Evolutionary conservation across 2,888 invertebrate species (phyloP).

Genomic region (Rotaria magnacalcarata): DNA sequence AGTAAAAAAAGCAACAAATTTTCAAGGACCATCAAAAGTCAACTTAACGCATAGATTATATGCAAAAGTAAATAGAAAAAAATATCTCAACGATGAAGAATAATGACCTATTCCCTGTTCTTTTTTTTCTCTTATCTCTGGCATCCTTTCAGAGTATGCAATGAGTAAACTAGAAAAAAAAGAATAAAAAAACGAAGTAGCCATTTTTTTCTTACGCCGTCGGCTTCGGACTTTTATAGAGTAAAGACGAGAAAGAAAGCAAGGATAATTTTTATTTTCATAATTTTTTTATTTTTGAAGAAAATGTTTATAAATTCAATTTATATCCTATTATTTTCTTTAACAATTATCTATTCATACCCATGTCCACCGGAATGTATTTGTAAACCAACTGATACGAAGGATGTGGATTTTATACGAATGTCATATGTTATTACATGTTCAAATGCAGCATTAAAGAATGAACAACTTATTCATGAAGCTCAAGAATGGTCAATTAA

Average conservation of each 20-base stretch:
- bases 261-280: neutral
- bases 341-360: neutral
- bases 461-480: neutral
- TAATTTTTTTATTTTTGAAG: neutral
- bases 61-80: neutral
- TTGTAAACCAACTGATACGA: neutral
- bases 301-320: neutral
- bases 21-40: neutral
- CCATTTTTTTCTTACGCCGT: neutral
- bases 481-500: neutral
- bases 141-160: neutral
- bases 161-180: neutral
- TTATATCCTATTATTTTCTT: neutral
- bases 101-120: neutral
- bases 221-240: neutral
- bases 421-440: neutral
- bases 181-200: neutral
- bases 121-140: neutral
- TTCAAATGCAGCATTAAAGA: neutral
- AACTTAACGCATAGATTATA: neutral
- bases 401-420: neutral
- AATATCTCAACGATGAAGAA: neutral
- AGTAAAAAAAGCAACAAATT: too few relatives aligned
- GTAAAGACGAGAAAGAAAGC: too few relatives aligned
- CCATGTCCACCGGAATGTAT: conserved; percentile 24